Conservation (phyloP, 2,888 invertebrate genomes). For the Limnephilus lunatus region DNA sequence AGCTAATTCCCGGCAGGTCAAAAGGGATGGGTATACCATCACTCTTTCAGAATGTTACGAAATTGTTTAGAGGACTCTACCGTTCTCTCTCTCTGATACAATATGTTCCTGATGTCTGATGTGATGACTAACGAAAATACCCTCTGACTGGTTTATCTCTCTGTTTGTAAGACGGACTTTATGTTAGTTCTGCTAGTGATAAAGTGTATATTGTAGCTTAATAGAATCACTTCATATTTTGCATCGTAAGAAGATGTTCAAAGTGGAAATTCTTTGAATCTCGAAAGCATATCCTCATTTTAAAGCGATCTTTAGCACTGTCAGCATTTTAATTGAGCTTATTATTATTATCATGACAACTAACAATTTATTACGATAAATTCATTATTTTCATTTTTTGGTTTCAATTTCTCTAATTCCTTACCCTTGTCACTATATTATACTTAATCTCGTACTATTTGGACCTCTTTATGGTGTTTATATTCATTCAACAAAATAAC, state of each 20-base stretch:
- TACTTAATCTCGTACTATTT: too few species aligned
- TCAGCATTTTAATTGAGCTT: neutral
- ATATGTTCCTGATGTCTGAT: too few species aligned
- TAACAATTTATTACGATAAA: neutral
- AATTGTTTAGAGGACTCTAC: neutral
- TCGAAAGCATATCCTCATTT: neutral
- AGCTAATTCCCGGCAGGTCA: too few species aligned
- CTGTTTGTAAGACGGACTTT: neutral
- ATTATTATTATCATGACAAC: neutral
- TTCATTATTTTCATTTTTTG: neutral
- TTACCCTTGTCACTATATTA: too few species aligned
- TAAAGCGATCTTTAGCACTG: too few species aligned
- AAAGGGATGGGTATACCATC: too few species aligned
- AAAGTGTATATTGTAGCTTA: neutral
- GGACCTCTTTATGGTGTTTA: neutral
- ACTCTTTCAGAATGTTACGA: neutral
- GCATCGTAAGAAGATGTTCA: too few species aligned
- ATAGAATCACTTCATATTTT: neutral
- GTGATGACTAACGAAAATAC: too few species aligned
- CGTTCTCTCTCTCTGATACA: neutral
- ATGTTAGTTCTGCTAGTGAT: neutral
- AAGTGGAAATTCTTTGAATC: neutral
- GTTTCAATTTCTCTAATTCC: neutral
- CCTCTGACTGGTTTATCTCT: neutral
- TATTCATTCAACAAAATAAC: too few species aligned